Conservation (phyloP, 2,888 invertebrate species). For the Rhorus exstirpatorius region DNA sequence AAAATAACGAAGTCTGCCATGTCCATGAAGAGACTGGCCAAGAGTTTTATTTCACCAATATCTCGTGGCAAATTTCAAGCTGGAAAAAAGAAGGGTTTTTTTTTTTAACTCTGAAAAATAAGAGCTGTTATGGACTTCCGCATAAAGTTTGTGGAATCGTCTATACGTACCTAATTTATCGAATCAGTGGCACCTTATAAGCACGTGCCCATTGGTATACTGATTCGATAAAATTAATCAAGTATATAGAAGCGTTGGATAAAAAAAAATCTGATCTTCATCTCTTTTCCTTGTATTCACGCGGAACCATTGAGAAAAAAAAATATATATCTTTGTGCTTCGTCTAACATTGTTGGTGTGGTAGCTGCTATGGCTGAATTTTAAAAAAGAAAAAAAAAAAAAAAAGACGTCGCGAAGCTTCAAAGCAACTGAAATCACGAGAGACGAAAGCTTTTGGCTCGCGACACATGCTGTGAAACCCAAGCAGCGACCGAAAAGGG, state of each 20-base stretch:
- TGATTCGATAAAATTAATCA: constrained; percentile 29
- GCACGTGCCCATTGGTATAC: neutral
- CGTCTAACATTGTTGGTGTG: constrained; percentile 57
- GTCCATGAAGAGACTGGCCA: too few relatives aligned
- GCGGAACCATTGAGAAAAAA: constrained; percentile 27
- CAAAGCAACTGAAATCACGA: constrained; percentile 32
- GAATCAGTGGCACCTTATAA: neutral
- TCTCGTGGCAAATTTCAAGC: too few relatives aligned
- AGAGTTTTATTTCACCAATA: too few relatives aligned
- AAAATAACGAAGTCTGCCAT: too few relatives aligned
- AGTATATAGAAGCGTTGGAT: constrained; percentile 4
- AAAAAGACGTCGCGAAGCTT: constrained; percentile 22
- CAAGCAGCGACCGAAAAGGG: constrained; percentile 2
- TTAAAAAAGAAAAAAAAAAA: constrained; percentile 6
- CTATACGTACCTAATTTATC: too few relatives aligned
- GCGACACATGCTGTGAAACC: neutral
- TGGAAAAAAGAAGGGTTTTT: too few relatives aligned
- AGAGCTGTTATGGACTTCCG: too few relatives aligned
- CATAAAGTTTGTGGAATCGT: too few relatives aligned
- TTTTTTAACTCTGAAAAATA: too few relatives aligned
- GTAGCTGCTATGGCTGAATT: constrained; percentile 46
- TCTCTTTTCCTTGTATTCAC: constrained; percentile 1
- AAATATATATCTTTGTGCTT: constrained; percentile 68
- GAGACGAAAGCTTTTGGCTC: constrained; percentile 13
- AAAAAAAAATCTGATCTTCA: constrained; percentile 9